Base-by-base conservation (phyloP, 2,113 vertebrate species). In the Aspiorhynchus laticeps region DNA sequence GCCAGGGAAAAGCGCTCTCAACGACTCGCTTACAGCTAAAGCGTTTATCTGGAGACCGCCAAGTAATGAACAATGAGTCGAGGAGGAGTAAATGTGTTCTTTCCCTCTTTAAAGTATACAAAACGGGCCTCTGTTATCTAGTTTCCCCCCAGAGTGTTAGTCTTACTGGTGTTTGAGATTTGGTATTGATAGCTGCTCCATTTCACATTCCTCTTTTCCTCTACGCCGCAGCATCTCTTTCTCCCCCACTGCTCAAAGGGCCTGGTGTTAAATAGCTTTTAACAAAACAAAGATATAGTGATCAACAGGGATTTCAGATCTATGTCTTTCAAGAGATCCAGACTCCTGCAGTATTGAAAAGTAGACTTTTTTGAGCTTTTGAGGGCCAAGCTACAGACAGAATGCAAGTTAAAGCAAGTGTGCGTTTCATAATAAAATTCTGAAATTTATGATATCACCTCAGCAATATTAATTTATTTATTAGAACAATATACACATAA, bases 21-120 rank as follows among this genome's bases (percentile, higher is more conserved):
- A 71, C 9, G 61, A 2, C 59, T 43, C 33, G 2, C 33, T 78
- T 95, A 88, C 88, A 93, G 92, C 90, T 91, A 85, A 91, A 91
- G 88, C 83, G 84, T 69, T 83, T 89, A 88, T 91, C n/a, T 43
- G 87, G 91, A 89, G 91, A 91, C 43, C 11, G 38, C 26, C 61
- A 61, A 26, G 82, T 63, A 53, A 46, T 91, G 90, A 93, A 91
- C 87, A 90, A 94, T 94, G 93, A 95, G 92, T 91, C 90, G 90
- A 93, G 90, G 90, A 91, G 92, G 91, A 92, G 91, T 88, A 94
- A 94, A 93, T 88, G 89, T 85, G 63, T 88, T 90, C 91, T 93
- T 87, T 82, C 89, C 90, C 91, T 89, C 86, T 86, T 88, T 91
- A 91, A 91, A 90, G 88, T 88, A 79, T 91, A 89, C 65, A 90